Base-by-base conservation (phyloP, 2,113 vertebrate genomes). In the Perca fluviatilis region DNA sequence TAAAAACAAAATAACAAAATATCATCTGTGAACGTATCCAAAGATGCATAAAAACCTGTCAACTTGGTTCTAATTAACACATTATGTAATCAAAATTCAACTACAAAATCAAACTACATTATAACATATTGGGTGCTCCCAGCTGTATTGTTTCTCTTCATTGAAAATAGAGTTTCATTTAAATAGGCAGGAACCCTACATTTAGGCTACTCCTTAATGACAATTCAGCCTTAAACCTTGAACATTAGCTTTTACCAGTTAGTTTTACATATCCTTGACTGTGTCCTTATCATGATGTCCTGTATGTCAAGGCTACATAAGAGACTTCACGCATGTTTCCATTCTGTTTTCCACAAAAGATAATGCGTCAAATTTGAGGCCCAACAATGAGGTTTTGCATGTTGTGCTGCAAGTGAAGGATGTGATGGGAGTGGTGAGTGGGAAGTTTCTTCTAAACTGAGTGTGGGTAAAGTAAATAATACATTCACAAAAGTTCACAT, bases 391-490 rank as follows among this genome's bases (percentile, higher is more conserved):
- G 64, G 64, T 54, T 64, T 6, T 9, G 27, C 54, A 82, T 84
- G 56, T 89, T 87, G 79, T 87, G 75, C 77, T 65, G 15, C 23
- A 27, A 64, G 25, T 64, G 72, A 74, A 79, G 85, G 86, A 84
- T 83, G 84, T 82, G 68, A 47, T 46, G 80, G 90, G 85, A 79
- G 84, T n/a, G 89, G 84, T 60, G 65, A 19, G 51, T 13, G 71
- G 80, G 73, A 88, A 79, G 76, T 77, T 53, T 79, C 79, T 62
- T 79, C 75, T 66, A 83, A 86, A 84, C 78, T 1, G 33, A 71
- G 36, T 61, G 68, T 82, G 73, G 43, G 56, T 69, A 82, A 89
- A 86, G 85, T 90, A 88, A 91, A 91, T 87, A 92, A 58, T 3
- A 68, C 83, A 58, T 51, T 74, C 33, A 43, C 43, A 60, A 46